Conservation (phyloP, 2,113 vertebrate species). For the Tretioscincus oriximinensis region DNA sequence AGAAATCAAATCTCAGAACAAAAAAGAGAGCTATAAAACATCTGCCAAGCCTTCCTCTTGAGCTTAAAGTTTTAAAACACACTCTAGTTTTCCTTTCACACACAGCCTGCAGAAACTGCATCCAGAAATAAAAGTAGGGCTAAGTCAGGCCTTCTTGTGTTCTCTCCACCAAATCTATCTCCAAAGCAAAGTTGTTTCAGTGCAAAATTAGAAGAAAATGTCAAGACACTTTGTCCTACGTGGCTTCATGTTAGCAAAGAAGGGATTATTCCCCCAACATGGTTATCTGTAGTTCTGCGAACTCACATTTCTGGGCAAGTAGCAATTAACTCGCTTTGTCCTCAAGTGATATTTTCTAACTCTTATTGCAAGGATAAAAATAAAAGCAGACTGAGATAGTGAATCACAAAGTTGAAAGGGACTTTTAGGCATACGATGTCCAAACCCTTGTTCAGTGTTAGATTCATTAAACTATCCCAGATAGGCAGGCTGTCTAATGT, state of each 20-base stretch:
- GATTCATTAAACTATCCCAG: neutral
- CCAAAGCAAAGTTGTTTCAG: neutral
- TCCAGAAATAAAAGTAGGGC: neutral
- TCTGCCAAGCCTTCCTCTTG: neutral
- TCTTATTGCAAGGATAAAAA: neutral
- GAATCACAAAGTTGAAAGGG: too few species aligned
- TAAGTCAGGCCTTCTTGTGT: neutral
- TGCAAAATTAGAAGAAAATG: neutral
- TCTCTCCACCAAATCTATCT: neutral
- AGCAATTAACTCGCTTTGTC: neutral
- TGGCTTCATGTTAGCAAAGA: neutral
- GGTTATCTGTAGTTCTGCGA: neutral
- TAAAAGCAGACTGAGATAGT: neutral
- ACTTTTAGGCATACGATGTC: too few species aligned
- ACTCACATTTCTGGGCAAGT: neutral
- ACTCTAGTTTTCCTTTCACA: neutral
- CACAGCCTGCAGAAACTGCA: neutral
- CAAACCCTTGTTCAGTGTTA: too few species aligned
- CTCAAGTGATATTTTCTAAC: neutral
- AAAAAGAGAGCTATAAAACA: neutral
- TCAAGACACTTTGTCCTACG: neutral
- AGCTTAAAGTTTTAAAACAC: neutral
- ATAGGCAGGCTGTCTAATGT: too few species aligned
- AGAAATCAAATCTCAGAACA: neutral
- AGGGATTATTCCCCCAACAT: neutral